These are phyloP conservation scores for Halictus quadricinctus DNA, from an alignment of 2,888 invertebrate genomes.

Conservation along the genomic window DNA sequence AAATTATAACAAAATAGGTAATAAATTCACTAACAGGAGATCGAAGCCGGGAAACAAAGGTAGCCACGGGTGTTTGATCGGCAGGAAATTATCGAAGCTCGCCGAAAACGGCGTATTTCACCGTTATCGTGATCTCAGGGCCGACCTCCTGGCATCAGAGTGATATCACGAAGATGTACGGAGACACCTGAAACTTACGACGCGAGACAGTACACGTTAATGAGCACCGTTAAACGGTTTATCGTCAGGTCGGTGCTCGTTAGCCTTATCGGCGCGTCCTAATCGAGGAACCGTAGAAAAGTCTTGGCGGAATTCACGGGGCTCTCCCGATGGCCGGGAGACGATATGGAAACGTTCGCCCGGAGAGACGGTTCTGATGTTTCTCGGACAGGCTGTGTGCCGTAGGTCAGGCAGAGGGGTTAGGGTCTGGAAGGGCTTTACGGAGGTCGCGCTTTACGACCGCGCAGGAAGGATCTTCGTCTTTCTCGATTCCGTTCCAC, in stretches of 20 bases:
- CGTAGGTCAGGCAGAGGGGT: constrained; percentile 53
- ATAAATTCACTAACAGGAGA: no score
- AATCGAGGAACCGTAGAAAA: constrained; percentile 55
- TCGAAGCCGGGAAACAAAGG: not conserved
- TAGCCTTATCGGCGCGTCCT: constrained; percentile 70
- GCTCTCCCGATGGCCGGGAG: constrained; percentile 44
- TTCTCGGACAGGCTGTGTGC: constrained; percentile 34
- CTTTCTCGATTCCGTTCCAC: not conserved
- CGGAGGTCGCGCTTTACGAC: constrained; percentile 55
- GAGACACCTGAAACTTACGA: constrained; percentile 58
- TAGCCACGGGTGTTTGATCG: constrained; percentile 30
- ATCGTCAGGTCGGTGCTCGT: constrained; percentile 70
- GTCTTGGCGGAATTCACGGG: constrained; percentile 50
- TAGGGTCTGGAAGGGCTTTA: constrained; percentile 38
- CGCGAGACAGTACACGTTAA: constrained; percentile 67
- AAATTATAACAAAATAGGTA: no score
- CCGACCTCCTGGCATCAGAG: constrained; percentile 54
- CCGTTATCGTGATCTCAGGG: constrained; percentile 52
- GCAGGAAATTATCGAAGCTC: constrained; percentile 41
- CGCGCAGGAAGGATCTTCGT: constrained; percentile 28
- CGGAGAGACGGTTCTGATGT: constrained; percentile 49
- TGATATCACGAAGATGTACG: constrained; percentile 56
- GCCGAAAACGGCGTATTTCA: constrained; percentile 53
- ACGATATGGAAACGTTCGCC: constrained; percentile 59
- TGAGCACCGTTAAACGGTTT: constrained; percentile 69